Base-by-base conservation (phyloP, 2,113 vertebrate species). In the Saccopteryx bilineata region DNA sequence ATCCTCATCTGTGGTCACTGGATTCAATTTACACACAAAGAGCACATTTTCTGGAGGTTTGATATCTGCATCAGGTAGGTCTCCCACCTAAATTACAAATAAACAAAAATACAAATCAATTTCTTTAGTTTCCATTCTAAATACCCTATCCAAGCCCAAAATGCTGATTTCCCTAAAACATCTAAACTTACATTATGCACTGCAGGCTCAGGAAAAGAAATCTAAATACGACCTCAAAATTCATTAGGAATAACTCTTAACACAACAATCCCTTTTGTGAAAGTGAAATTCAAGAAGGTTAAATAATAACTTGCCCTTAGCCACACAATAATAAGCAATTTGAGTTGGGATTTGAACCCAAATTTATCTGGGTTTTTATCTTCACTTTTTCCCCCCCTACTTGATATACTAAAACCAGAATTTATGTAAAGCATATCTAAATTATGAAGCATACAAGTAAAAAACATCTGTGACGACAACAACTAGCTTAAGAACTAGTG, bases 1-100 rank as follows among this genome's bases (percentile, higher is more conserved):
- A 95, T 99, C 99, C 96, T 99, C 99, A 93, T 99, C 99, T 48
- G 99, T 99, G 96, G 99, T 99, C 89, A 99, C 99, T 5, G 99
- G 99, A 98, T 99, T 99, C 85, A 99, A 98, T 96, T 99, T 99
- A 97, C 99, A 99, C 58, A 99, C 99, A 98, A 99, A 99, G 7
- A 99, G 98, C 12, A 99, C 99, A 9, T 99, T 99, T 98, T 99
- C 99, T 63, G 99, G 99, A 86, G 99, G 99, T 91, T 98, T 99
- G 65, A 99, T 92, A 1, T 99, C 99, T 95, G 99, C 99, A 96
- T 99, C 99, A 39, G 99, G 99, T 78, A 99, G 98, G 93, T 99
- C 99, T 48, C 99, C 99, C 92, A 99, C 99, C 99, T 99, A 87
- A 78, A 91, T 86, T 24, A 97, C 1, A 97, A 72, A 94, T 26